Evolutionary conservation across 1,140 invertebrate genomes (phyloP).

Genomic region (Mactra quadrangularis): DNA sequence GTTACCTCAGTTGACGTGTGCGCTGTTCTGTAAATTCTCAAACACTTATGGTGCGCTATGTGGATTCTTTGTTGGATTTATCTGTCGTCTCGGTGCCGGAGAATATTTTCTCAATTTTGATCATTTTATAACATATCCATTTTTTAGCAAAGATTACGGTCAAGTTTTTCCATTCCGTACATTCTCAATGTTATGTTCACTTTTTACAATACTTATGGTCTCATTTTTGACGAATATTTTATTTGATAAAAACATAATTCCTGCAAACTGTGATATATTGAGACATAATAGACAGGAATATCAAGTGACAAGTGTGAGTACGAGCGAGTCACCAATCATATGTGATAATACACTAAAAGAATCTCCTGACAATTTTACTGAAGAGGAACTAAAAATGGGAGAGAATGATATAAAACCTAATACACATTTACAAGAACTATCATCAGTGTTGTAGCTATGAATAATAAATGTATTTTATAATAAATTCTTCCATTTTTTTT

Average conservation of each 20-base stretch:
- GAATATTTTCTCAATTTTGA: slow-evolving; percentile 72
- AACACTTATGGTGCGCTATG: slow-evolving; percentile 73
- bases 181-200: slow-evolving; percentile 74
- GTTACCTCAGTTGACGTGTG: slow-evolving; percentile 78
- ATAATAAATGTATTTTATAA: too few species aligned
- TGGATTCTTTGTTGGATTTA: slow-evolving; percentile 71
- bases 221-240: slow-evolving; percentile 64
- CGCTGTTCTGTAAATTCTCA: slow-evolving; percentile 72
- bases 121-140: slow-evolving; percentile 77
- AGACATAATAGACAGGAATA: too few species aligned
- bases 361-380: too few species aligned
- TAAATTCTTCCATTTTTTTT: too few species aligned
- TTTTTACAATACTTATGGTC: slow-evolving; percentile 66
- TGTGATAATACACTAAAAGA: too few species aligned
- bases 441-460: too few species aligned
- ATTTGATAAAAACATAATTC: slow-evolving; percentile 38
- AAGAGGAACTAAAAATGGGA: too few species aligned
- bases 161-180: slow-evolving; percentile 80
- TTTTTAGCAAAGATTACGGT: slow-evolving; percentile 65
- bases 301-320: too few species aligned
- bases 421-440: too few species aligned
- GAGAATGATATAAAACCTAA: too few species aligned
- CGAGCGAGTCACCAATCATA: too few species aligned
- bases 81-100: slow-evolving; percentile 79
- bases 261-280: slow-evolving; percentile 26